Evolutionary conservation across 2,888 invertebrate species (phyloP).

Genomic region (Lepidochrysops patricia): DNA sequence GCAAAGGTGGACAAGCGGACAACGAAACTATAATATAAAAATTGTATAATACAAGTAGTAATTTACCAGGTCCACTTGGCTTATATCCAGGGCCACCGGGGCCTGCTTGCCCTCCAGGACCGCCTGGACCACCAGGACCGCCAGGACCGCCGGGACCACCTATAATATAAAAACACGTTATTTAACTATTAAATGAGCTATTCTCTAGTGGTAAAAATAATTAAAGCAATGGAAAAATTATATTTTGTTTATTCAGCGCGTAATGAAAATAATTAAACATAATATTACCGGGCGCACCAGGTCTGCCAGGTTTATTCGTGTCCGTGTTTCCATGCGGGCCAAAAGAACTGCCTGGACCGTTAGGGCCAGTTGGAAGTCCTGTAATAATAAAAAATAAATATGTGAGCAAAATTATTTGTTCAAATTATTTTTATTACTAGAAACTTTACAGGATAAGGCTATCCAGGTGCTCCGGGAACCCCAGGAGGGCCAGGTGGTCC

Average conservation of each 20-base stretch:
- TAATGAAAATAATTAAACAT: no score
- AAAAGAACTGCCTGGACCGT: constrained; percentile 19
- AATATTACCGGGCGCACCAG: constrained; percentile 19
- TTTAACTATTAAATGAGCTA: no score
- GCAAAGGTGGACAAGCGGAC: neutral
- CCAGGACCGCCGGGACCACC: constrained; percentile 9
- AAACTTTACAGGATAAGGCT: neutral
- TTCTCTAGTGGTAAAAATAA: no score
- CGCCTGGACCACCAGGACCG: constrained; percentile 17
- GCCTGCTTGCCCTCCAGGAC: constrained; percentile 20
- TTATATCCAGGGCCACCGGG: constrained; percentile 16
- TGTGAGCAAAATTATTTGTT: no score
- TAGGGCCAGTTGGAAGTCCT: constrained; percentile 16
- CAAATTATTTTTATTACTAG: no score
- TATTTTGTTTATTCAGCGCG: no score
- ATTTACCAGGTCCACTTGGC: constrained; percentile 29
- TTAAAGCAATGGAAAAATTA: no score
- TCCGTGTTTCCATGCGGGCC: neutral
- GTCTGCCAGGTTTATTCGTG: constrained; percentile 3
- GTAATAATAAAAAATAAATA: neutral
- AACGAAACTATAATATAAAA: no score
- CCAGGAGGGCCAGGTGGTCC: constrained; percentile 30
- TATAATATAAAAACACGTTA: no score
- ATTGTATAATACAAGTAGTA: neutral
- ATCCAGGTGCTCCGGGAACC: constrained; percentile 29